These are phyloP conservation scores for Collichthys lucidus DNA, from an alignment of 2,113 vertebrate species.

Conservation along the genomic window DNA sequence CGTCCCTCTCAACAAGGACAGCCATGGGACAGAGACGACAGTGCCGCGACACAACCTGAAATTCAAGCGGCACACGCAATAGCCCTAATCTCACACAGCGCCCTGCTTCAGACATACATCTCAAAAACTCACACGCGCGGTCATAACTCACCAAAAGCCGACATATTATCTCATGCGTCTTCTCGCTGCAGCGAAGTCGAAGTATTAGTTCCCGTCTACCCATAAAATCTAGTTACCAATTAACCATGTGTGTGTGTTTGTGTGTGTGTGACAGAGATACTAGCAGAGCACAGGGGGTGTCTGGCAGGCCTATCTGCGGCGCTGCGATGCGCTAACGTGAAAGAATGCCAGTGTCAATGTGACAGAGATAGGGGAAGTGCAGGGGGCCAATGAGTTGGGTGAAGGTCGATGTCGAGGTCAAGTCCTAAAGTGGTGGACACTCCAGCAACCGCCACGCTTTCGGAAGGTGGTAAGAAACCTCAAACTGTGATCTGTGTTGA, in stretches of 20 bases:
- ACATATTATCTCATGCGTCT: constrained; percentile 77
- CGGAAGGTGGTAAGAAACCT: constrained; percentile 6
- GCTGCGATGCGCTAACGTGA: constrained; percentile 86
- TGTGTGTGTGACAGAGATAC: constrained; percentile 62
- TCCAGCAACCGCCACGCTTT: constrained; percentile 12
- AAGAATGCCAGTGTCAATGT: constrained; percentile 85
- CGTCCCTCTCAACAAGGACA: constrained; percentile 1
- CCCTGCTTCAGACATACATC: constrained; percentile 15
- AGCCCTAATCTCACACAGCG: constrained; percentile 1
- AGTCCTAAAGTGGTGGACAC: constrained; percentile 62
- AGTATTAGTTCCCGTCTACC: constrained; percentile 67
- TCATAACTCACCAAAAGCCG: constrained; percentile 83
- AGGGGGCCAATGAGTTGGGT: constrained; percentile 65
- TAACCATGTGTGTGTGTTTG: constrained; percentile 67
- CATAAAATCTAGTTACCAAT: constrained; percentile 83
- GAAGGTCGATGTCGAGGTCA: constrained; percentile 83
- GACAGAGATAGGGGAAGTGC: constrained; percentile 86
- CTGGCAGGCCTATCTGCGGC: constrained; percentile 82
- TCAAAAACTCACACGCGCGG: constrained; percentile 35
- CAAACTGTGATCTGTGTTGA: neutral
- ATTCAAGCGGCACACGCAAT: neutral
- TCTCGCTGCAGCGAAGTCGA: constrained; percentile 44
- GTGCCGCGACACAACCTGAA: neutral
- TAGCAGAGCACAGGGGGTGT: constrained; percentile 66
- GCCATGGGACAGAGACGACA: neutral